Evolutionary conservation across 2,797 vertebrate genomes (phyloP).

Genomic region (Hyperoplus lanceolatus): DNA sequence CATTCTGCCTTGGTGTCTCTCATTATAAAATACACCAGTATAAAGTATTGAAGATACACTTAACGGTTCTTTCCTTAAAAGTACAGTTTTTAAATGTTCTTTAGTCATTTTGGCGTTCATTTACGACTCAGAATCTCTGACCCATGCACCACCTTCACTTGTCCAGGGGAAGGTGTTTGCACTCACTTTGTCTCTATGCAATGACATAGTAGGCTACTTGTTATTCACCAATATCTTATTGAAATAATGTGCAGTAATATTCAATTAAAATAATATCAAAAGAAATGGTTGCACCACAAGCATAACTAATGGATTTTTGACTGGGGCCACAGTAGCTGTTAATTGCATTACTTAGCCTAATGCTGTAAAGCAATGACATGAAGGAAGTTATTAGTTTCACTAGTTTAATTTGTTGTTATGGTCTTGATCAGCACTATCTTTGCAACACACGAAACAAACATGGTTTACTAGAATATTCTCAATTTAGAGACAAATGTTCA

Average conservation of each 20-base stretch:
- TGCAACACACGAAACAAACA: conserved; percentile 11
- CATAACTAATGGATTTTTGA: conserved; percentile 53
- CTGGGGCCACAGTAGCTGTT: conserved; percentile 47
- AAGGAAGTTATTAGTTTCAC: conserved; percentile 52
- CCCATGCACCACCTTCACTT: neutral
- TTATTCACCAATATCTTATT: conserved; percentile 24
- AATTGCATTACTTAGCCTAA: conserved; percentile 58
- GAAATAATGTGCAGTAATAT: conserved; percentile 37
- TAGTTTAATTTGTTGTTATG: conserved; percentile 42
- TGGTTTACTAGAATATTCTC: conserved; percentile 14
- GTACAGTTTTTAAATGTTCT: neutral
- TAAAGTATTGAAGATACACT: neutral
- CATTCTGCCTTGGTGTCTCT: neutral
- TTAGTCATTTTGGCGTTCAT: neutral
- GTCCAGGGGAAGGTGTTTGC: neutral
- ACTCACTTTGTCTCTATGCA: neutral
- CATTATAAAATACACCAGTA: neutral
- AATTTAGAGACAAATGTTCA: conserved; percentile 10
- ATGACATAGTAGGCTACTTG: neutral
- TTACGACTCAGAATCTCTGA: neutral
- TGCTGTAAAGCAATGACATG: conserved; percentile 57
- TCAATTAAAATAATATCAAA: conserved; percentile 53
- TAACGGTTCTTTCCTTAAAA: conserved; percentile 1
- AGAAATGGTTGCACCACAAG: conserved; percentile 49
- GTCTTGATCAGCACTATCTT: conserved; percentile 19